Evolutionary conservation across 2,888 invertebrate species (phyloP).

Genomic region (Hylaea fasciaria): DNA sequence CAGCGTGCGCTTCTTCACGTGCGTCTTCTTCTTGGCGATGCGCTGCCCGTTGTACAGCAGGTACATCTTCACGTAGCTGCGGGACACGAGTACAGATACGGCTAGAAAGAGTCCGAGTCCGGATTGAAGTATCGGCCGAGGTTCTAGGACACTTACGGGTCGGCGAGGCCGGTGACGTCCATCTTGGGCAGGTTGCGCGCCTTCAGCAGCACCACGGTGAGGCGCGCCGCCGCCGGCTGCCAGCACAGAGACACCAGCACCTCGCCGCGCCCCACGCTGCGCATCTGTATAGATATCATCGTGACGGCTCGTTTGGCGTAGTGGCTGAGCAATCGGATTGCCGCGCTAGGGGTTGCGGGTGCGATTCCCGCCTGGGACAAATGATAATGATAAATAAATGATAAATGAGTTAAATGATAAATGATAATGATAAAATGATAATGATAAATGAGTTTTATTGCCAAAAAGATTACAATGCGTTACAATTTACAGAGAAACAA

Average conservation of each 20-base stretch:
- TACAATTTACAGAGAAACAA: no score
- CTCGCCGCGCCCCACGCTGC: conserved; percentile 97
- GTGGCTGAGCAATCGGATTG: no score
- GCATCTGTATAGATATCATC: conserved; percentile 86
- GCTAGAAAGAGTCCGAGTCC: no score
- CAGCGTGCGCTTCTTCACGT: conserved; percentile 98
- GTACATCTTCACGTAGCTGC: conserved; percentile 95
- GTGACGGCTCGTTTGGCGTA: no score
- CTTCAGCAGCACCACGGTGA: conserved; percentile 98
- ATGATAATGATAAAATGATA: no score
- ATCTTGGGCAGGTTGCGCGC: conserved; percentile 98
- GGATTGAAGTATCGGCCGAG: no score
- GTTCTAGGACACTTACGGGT: conserved; percentile 97
- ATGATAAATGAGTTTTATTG: no score
- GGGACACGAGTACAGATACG: not conserved
- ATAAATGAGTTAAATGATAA: no score
- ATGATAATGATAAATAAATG: no score
- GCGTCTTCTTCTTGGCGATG: conserved; percentile 99
- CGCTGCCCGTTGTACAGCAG: conserved; percentile 98
- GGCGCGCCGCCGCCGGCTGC: conserved; percentile 97
- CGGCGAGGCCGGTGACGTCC: conserved; percentile 98
- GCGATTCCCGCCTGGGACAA: no score
- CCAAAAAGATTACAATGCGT: no score
- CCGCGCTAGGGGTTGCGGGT: no score
- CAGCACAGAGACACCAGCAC: conserved; percentile 98